A percentile compares a stretch with the other conserved stretches of the same genome.
Evolutionary conservation across 2,797 vertebrate species (phyloP).

Genomic region (Hydrocynus forskahlii): DNA sequence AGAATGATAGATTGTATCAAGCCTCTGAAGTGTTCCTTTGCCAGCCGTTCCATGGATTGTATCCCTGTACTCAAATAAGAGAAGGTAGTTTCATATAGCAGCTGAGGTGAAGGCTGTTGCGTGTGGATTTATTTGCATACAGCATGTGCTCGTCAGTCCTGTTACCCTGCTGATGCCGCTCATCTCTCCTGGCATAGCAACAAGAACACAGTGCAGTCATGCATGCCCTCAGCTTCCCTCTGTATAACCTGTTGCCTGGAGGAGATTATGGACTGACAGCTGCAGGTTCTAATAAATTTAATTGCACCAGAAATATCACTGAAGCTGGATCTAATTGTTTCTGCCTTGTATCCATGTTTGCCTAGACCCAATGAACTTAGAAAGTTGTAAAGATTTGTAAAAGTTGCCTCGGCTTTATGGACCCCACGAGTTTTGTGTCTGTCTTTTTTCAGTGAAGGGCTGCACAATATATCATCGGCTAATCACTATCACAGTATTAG

Average conservation of each 20-base stretch:
- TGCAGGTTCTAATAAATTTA: background rate
- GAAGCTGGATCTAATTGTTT: conserved; percentile 8
- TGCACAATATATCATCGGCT: too few relatives aligned
- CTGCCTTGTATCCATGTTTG: background rate
- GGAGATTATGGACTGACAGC: background rate
- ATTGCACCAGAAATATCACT: background rate
- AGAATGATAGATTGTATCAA: too few relatives aligned
- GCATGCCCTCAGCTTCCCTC: conserved; percentile 4
- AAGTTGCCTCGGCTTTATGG: background rate
- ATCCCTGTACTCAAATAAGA: too few relatives aligned
- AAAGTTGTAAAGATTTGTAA: background rate
- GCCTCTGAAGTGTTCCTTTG: too few relatives aligned
- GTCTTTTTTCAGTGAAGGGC: background rate
- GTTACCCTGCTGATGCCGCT: background rate
- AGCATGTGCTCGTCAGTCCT: background rate
- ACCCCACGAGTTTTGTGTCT: background rate
- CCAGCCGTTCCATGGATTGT: too few relatives aligned
- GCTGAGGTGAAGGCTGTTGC: background rate
- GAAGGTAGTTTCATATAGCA: background rate
- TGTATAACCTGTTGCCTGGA: background rate
- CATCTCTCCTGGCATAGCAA: background rate
- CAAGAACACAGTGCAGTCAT: background rate
- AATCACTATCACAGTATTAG: too few relatives aligned
- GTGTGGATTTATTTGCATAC: background rate
- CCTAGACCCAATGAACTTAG: background rate